A percentile compares a stretch with the other conserved stretches of the same genome.
phyloP scores from a whole-genome alignment of 2,888 invertebrate species.

The Stenolophus ochropezus region DNA sequence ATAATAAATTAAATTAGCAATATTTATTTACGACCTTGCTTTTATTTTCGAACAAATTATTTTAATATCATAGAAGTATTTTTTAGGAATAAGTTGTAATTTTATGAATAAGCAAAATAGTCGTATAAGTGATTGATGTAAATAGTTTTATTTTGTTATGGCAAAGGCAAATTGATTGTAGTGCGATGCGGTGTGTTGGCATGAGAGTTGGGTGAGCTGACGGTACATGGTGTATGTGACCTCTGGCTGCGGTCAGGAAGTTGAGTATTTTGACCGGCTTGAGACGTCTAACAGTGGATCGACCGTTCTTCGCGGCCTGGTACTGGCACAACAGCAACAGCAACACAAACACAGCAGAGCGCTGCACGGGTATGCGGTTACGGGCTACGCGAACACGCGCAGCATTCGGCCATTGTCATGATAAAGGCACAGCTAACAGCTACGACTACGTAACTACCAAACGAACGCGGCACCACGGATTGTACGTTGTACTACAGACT shows the following conservation, averaged over 20 bases:
- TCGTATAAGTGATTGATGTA: too few relatives aligned
- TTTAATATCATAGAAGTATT: too few relatives aligned
- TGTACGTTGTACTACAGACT: conserved; percentile 23
- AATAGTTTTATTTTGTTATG: too few relatives aligned
- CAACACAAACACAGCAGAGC: not conserved
- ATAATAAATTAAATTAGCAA: too few relatives aligned
- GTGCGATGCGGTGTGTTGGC: too few relatives aligned
- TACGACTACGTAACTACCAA: not conserved
- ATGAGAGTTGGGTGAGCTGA: conserved; percentile 5
- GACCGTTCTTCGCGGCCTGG: conserved; percentile 55
- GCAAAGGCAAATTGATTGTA: too few relatives aligned
- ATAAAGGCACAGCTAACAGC: conserved; percentile 26
- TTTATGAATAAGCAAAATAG: too few relatives aligned
- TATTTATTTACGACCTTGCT: too few relatives aligned
- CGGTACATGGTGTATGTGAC: conserved; percentile 45
- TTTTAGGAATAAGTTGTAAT: too few relatives aligned
- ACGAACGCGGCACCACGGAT: conserved; percentile 10
- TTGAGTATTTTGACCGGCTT: conserved; percentile 58
- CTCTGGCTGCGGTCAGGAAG: conserved; percentile 56
- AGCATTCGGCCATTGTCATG: conserved; percentile 17
- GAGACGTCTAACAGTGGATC: conserved; percentile 52
- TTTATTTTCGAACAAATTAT: too few relatives aligned
- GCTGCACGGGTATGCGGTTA: conserved; percentile 8
- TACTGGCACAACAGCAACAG: not conserved
- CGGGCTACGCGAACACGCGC: conserved; percentile 37